These are phyloP conservation scores for Geococcyx californianus DNA, from an alignment of 2,113 vertebrate species.

Conservation along the genomic window DNA sequence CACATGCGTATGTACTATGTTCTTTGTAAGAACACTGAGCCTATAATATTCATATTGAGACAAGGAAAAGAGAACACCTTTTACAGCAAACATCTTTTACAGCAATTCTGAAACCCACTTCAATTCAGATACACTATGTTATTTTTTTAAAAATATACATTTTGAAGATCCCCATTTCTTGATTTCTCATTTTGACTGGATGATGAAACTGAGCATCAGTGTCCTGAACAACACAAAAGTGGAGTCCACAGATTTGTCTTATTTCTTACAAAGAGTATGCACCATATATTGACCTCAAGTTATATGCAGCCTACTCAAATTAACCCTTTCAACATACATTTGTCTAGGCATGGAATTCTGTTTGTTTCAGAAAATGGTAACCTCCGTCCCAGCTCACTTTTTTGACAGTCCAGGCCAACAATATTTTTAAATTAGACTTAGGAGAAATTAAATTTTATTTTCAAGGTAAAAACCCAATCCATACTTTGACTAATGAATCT, in stretches of 20 bases:
- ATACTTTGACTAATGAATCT: neutral
- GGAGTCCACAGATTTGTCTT: neutral
- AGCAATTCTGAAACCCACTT: neutral
- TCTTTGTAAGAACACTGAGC: too few species aligned
- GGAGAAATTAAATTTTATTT: neutral
- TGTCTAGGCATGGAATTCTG: neutral
- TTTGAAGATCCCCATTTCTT: neutral
- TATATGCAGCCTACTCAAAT: neutral
- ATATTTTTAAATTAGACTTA: neutral
- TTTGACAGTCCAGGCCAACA: neutral
- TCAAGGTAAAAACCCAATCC: neutral
- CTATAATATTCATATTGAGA: too few species aligned
- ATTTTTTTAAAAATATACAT: neutral
- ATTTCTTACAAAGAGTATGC: neutral
- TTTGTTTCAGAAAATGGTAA: neutral
- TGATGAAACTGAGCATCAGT: neutral
- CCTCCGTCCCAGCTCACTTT: neutral
- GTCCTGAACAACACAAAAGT: neutral
- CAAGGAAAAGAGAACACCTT: too few species aligned
- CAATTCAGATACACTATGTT: neutral
- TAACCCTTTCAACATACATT: neutral
- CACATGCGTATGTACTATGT: too few species aligned
- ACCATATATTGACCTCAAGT: neutral
- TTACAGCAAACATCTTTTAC: too few species aligned
- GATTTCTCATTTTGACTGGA: neutral